Base-by-base conservation (phyloP, 92 coral and sea anemone species). In the Epizoanthus stellaris region DNA sequence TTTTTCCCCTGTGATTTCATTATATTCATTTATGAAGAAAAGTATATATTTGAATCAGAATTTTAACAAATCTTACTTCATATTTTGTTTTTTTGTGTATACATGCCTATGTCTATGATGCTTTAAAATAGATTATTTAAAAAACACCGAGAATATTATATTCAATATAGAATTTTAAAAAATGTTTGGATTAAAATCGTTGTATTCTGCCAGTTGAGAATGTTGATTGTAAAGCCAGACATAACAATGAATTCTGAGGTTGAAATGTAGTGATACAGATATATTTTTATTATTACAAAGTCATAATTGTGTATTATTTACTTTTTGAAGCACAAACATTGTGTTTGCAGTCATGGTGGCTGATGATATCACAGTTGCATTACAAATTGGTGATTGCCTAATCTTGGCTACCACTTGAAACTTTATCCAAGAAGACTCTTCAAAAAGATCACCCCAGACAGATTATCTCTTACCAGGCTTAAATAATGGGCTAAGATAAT, bases 41-140 rank as follows among this genome's bases (percentile, higher is more conserved):
- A 79, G 39, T 57, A 79, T 57, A 79, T 52, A 1, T 52, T 52
- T 52, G 56, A 79, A 45, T 79, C 56, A 43, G 58, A 39, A 43
- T 62, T 5, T 12, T n/a, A 12, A 52, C 56, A 77, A 62, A 79
- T 62, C 83, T 62, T 57, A 42, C 45, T 11, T 75, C 72, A 36
- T 67, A 67, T 67, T 67, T 67, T 20, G 0, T 13, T 47, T n/a
- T 72, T 72, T 56, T 16, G 12, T 20, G 60, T 49, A 47, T 25
- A 6, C 6, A 77, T 17, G 21, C 19, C 23, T 77, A 21, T 40
- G 19, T 7, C 20, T 73, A 4, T 21, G 34, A 34, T 63, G 20
- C 16, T 45, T 43, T 43, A 19, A 14, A 63, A 79, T 20, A 42
- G 39, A 21, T 39, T 7, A 30, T 30, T 30, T n/a, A n/a, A n/a